phyloP scores from a whole-genome alignment of 2,797 vertebrate genomes.

The Monodelphis domestica region DNA sequence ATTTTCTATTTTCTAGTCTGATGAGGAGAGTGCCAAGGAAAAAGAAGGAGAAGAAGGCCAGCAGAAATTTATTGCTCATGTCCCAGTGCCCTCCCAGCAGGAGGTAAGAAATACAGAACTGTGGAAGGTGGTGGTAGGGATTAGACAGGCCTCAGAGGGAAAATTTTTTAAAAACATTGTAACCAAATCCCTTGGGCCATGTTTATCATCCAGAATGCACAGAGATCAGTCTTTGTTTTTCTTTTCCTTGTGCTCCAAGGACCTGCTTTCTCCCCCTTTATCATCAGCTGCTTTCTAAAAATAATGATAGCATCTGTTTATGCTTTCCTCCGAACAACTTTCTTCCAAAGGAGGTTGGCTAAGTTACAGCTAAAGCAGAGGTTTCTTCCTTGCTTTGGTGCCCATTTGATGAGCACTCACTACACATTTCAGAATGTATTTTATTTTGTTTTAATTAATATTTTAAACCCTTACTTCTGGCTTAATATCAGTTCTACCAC shows the following conservation, averaged over 20 bases:
- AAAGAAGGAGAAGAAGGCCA: conserved; percentile 90
- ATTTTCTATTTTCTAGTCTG: conserved; percentile 83
- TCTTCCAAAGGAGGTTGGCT: too few relatives aligned
- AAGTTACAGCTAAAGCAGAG: too few relatives aligned
- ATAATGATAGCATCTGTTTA: background rate
- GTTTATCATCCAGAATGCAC: background rate
- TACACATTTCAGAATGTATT: background rate
- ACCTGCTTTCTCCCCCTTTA: background rate
- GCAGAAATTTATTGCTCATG: conserved; percentile 94
- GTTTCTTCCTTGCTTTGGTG: background rate
- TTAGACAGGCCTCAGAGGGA: background rate
- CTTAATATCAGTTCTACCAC: too few relatives aligned
- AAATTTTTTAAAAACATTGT: background rate
- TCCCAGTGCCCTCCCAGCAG: conserved; percentile 95
- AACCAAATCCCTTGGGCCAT: background rate
- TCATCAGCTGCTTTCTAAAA: background rate
- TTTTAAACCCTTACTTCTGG: too few relatives aligned
- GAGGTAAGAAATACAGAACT: conserved; percentile 87
- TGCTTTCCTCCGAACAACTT: background rate
- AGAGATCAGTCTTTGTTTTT: background rate
- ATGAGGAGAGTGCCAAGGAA: conserved; percentile 88
- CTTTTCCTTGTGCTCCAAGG: background rate
- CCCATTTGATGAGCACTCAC: too few relatives aligned
- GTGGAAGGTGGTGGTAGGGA: background rate
- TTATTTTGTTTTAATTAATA: too few relatives aligned